Percentiles rank a stretch among this genome's conserved stretches.
These are phyloP conservation scores for Lepus europaeus DNA, from an alignment of 2,113 vertebrate genomes.

Conservation along the genomic window DNA sequence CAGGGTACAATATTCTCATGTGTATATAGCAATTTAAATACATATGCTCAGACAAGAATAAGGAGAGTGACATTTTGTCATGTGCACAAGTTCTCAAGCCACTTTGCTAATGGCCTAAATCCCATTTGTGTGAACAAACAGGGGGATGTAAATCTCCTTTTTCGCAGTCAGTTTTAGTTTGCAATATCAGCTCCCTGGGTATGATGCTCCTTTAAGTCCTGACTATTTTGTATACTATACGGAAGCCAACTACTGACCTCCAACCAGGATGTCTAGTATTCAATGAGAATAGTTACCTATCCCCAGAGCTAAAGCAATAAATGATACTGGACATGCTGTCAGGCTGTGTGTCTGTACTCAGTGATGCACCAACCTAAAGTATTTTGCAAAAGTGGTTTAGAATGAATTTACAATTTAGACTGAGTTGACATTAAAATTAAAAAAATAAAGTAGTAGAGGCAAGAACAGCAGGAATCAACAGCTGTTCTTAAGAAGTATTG, in stretches of 20 bases:
- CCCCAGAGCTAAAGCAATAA: neutral
- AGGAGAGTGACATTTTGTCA: neutral
- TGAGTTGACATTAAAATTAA: neutral
- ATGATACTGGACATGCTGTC: neutral
- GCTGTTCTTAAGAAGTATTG: neutral
- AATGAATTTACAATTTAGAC: neutral
- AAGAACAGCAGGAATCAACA: neutral
- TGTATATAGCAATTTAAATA: neutral
- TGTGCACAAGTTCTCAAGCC: neutral
- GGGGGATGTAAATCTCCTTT: neutral
- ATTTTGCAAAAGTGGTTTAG: neutral
- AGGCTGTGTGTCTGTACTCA: neutral
- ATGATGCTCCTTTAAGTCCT: neutral
- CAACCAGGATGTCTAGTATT: neutral
- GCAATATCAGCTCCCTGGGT: neutral
- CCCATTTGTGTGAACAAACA: neutral
- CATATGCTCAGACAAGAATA: neutral
- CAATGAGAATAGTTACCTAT: neutral
- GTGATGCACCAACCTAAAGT: neutral
- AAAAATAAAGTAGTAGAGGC: neutral
- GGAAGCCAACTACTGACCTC: neutral
- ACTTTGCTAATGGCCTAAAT: neutral
- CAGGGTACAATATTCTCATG: slow-evolving; percentile 1
- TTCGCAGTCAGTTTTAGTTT: neutral
- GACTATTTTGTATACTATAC: neutral